phyloP scores from a whole-genome alignment of 2,797 vertebrate species.

The Spinus pinus region DNA sequence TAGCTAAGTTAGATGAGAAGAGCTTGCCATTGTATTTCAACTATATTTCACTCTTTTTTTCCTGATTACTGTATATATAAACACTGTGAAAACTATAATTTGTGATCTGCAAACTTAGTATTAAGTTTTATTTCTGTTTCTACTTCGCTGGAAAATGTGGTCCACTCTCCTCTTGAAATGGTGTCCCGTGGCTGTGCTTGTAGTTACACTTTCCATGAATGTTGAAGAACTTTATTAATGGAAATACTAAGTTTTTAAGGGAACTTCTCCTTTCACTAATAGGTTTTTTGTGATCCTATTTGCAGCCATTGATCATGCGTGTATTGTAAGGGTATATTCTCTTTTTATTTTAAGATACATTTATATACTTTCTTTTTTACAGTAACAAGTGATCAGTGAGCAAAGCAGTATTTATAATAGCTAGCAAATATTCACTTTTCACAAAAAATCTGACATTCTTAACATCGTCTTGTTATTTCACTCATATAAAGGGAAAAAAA shows the following conservation, averaged over 20 bases:
- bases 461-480: background rate
- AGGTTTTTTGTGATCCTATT: background rate
- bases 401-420: background rate
- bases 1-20: background rate
- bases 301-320: background rate
- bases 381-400: background rate
- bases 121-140: background rate
- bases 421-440: background rate
- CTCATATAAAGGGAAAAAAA: background rate
- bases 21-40: background rate
- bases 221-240: background rate
- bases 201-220: background rate
- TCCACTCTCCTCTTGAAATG: background rate
- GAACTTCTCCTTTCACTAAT: background rate
- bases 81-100: background rate
- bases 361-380: background rate
- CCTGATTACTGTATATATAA: background rate
- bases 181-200: background rate
- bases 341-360: background rate
- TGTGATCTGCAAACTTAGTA: background rate
- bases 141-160: background rate
- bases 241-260: background rate
- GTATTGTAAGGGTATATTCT: background rate
- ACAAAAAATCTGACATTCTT: background rate
- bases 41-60: background rate